phyloP scores from a whole-genome alignment of 53 echinoderm and acorn worm genomes.

The Luidia sarsii region DNA sequence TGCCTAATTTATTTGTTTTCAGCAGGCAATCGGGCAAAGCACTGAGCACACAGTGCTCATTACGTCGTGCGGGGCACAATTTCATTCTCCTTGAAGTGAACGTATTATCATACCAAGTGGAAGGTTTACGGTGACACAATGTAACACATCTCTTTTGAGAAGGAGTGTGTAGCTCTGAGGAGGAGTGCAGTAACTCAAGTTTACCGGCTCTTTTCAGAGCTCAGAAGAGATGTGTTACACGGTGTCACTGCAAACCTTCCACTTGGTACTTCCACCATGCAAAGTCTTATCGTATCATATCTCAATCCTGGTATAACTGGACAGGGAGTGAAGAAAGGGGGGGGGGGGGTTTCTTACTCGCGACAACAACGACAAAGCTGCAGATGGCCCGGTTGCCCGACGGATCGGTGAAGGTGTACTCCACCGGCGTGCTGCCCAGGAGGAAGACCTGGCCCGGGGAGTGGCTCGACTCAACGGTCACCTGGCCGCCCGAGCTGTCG shows the following conservation, averaged over 20 bases:
- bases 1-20: too few species aligned
- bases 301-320: background rate
- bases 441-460: slow-evolving; percentile 33
- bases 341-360: slow-evolving; percentile 20
- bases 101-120: too few species aligned
- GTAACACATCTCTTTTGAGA: too few species aligned
- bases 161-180: too few species aligned
- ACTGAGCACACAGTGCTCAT: too few species aligned
- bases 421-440: slow-evolving; percentile 46
- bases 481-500: slow-evolving; percentile 31
- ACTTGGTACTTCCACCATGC: too few species aligned
- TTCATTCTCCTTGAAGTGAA: too few species aligned
- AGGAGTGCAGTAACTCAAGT: too few species aligned
- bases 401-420: slow-evolving; percentile 64
- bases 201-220: background rate
- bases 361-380: slow-evolving; percentile 42
- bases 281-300: background rate
- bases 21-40: too few species aligned
- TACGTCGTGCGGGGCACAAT: background rate
- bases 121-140: too few species aligned
- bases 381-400: slow-evolving; percentile 55
- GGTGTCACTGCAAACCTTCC: too few species aligned
- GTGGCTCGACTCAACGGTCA: slow-evolving; percentile 8
- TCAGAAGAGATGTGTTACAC: background rate
- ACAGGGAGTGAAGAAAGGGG: background rate